Evolutionary conservation across 2,888 invertebrate species (phyloP).

Genomic region (Thereva unica): DNA sequence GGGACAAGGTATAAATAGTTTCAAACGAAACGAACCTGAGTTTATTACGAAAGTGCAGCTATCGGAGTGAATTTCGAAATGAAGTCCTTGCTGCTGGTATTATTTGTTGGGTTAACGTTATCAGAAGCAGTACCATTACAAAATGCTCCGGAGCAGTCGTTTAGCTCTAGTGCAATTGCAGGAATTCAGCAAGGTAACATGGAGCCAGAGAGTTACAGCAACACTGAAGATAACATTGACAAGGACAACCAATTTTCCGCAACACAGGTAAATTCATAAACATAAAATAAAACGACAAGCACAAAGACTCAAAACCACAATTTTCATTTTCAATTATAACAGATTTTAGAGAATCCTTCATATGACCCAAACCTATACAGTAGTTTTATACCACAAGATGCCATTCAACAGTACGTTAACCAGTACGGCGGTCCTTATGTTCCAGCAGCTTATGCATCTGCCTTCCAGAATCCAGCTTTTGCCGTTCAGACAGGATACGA

Average conservation of each 20-base stretch:
- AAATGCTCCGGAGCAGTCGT: background rate
- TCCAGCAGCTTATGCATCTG: constrained; percentile 45
- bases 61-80: background rate
- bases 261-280: constrained; percentile 34
- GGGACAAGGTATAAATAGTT: too few species aligned
- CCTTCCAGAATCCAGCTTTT: constrained; percentile 48
- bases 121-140: constrained; percentile 9
- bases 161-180: background rate
- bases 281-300: too few species aligned
- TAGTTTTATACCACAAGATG: constrained; percentile 52
- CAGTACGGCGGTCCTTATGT: constrained; percentile 48
- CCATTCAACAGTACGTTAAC: constrained; percentile 54
- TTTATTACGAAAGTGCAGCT: background rate
- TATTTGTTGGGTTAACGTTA: background rate
- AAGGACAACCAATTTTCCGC: constrained; percentile 38
- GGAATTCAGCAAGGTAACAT: background rate
- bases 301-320: background rate
- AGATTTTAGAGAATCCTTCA: constrained; percentile 46
- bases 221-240: constrained; percentile 16
- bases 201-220: background rate
- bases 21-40: too few species aligned
- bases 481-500: constrained; percentile 58
- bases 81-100: background rate
- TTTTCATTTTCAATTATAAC: constrained; percentile 3
- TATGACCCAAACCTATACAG: constrained; percentile 50